Evolutionary conservation across 1,140 invertebrate species (phyloP).

Genomic region (Sminthurinus signatus): DNA sequence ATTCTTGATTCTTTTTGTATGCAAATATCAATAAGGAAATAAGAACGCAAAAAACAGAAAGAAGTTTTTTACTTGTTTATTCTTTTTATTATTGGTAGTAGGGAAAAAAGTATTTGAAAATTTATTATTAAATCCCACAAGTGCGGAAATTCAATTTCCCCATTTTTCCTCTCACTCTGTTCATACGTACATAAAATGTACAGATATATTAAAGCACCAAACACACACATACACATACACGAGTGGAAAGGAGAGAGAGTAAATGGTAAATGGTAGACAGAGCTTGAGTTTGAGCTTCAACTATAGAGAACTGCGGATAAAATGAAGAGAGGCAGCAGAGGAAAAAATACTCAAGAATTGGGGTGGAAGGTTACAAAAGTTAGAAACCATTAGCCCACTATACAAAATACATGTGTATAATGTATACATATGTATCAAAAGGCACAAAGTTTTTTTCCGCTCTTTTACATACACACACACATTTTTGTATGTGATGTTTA

Average conservation of each 20-base stretch:
- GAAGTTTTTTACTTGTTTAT: no score
- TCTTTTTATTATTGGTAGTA: no score
- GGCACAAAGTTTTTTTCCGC: neutral
- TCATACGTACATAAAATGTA: neutral
- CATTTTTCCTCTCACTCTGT: conserved; percentile 2
- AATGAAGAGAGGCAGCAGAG: neutral
- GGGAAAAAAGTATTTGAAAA: conserved; percentile 4
- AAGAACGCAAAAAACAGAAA: no score
- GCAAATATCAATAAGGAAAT: no score
- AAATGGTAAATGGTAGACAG: no score
- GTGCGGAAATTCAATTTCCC: conserved; percentile 15
- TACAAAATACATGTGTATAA: neutral
- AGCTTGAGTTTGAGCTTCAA: no score
- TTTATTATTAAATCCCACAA: conserved; percentile 12
- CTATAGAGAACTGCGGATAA: neutral
- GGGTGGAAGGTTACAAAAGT: conserved; percentile 3
- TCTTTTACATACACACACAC: neutral
- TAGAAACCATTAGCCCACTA: neutral
- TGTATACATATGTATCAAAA: neutral
- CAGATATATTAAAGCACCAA: neutral
- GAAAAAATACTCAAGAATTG: conserved; percentile 1
- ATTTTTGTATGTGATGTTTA: neutral
- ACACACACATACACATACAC: no score
- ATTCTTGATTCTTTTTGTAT: no score
- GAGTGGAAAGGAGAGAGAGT: neutral